Percentiles rank a stretch among this genome's conserved stretches.
Evolutionary conservation across 2,113 vertebrate species (phyloP).

Genomic region (Apeltes quadracus): DNA sequence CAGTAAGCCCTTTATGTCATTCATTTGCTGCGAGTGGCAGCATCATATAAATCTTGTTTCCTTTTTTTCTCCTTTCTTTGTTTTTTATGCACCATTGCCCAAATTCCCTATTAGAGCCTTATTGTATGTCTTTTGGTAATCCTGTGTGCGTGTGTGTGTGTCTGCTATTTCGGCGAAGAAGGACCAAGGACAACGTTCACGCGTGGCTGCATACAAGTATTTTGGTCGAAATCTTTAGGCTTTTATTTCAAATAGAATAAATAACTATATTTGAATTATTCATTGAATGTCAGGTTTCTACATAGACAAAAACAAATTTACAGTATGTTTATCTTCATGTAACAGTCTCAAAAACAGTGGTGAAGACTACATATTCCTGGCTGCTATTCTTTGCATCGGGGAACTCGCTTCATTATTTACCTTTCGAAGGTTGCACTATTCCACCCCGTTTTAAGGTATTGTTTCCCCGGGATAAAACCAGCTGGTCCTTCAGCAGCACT

Average conservation of each 20-base stretch:
- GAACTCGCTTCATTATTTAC: background rate
- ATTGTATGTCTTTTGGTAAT: background rate
- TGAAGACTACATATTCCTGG: background rate
- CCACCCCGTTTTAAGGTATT: slow-evolving; percentile 11
- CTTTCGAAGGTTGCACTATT: background rate
- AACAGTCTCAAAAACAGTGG: background rate
- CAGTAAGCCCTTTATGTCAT: background rate
- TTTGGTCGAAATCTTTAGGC: background rate
- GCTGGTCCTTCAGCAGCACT: slow-evolving; percentile 35
- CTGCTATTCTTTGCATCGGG: background rate
- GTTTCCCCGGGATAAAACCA: slow-evolving; percentile 17
- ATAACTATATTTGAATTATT: background rate
- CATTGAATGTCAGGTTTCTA: background rate
- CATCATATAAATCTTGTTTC: background rate
- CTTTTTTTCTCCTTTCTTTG: background rate
- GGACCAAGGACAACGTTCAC: background rate
- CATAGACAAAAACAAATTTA: background rate
- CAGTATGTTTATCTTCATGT: background rate
- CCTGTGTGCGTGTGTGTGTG: no score
- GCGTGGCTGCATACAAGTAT: background rate
- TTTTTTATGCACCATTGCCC: background rate
- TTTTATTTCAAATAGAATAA: background rate
- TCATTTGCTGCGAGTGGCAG: background rate
- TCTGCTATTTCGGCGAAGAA: background rate
- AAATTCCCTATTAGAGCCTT: background rate